Percentiles rank a stretch among this genome's conserved stretches.
Evolutionary conservation across 2,113 vertebrate genomes (phyloP).

Genomic region (Ailurus styani): DNA sequence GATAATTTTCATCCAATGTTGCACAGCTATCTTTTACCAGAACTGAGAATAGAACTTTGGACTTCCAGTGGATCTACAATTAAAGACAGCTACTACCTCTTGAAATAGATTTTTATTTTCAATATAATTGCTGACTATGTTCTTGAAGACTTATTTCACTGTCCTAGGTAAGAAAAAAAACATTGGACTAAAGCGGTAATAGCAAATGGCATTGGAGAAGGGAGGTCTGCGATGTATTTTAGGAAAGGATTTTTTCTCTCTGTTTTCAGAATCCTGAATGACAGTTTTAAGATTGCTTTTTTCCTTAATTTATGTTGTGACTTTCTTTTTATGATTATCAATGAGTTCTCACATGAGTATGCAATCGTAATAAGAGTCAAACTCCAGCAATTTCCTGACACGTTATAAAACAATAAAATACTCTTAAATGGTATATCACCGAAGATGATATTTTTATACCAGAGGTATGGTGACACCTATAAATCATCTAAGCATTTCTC

Average conservation of each 20-base stretch:
- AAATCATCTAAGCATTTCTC: slow-evolving; percentile 23
- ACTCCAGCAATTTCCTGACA: slow-evolving; percentile 51
- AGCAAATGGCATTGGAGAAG: not conserved
- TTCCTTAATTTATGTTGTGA: slow-evolving; percentile 46
- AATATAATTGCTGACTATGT: not conserved
- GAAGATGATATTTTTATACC: slow-evolving; percentile 3
- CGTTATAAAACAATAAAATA: slow-evolving; percentile 63
- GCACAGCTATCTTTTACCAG: not conserved
- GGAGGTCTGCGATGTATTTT: not conserved
- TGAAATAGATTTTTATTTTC: not conserved
- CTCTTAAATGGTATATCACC: not conserved
- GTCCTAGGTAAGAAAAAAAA: not conserved
- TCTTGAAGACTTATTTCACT: not conserved
- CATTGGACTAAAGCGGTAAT: not conserved
- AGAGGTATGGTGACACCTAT: slow-evolving; percentile 1
- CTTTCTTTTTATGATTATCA: slow-evolving; percentile 57
- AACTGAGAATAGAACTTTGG: not conserved
- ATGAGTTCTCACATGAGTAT: slow-evolving; percentile 42
- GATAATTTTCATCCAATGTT: not conserved
- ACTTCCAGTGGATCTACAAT: not conserved
- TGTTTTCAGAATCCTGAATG: slow-evolving; percentile 40
- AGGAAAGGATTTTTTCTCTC: not conserved
- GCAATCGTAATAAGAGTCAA: slow-evolving; percentile 37
- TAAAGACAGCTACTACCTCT: not conserved
- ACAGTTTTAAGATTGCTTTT: slow-evolving; percentile 52